Evolutionary conservation across 2,888 invertebrate genomes (phyloP), one percentile per base, ranked within the genome.

Genomic region (Strigamia maritima): DNA sequence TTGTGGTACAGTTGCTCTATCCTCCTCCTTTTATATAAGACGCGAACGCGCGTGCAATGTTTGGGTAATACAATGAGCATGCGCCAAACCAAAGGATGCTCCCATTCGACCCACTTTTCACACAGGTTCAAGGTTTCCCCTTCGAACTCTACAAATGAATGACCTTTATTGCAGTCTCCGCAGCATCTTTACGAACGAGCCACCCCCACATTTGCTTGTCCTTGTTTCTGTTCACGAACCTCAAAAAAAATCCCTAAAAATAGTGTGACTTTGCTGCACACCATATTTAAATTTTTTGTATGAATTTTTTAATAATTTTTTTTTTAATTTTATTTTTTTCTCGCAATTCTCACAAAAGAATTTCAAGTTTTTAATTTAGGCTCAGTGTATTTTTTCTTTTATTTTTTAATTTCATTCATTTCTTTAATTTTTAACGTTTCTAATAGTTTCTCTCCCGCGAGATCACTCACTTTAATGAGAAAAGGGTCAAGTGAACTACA

Each of bases 221-320:
- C 70, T 70, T 70, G 70, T 70, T 70, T 70, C 70, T 70, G 70
- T 70, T 70, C 70, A 70, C 70, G 70, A 26, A 70, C 70, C 70
- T 70, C 70, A 70, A 26, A 70, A 70, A 38, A n/a, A 19, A 54
- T 54, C 2, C 19, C 22, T 19, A 54, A 19, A 54, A 54, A 22
- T 7, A 19, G 54, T n/a, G 19, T 3, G 6, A 22, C 44, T 54
- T n/a, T 54, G 6, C 16, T 19, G n/a, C n/a, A 19, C 22, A n/a
- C 16, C 19, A 19, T 54, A 8, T 54, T 19, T 19, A 54, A 54
- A 22, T 54, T 54, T 2, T 1, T 8, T 54, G 19, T 54, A 19
- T 19, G 0, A 8, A 19, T 22, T 54, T 54, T 22, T 54, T 19
- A 44, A 44, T 16, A 44, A 14, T 54, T 22, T 54, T 54, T 19